phyloP scores from a whole-genome alignment of 2,797 vertebrate species.

The Salarias fasciatus region DNA sequence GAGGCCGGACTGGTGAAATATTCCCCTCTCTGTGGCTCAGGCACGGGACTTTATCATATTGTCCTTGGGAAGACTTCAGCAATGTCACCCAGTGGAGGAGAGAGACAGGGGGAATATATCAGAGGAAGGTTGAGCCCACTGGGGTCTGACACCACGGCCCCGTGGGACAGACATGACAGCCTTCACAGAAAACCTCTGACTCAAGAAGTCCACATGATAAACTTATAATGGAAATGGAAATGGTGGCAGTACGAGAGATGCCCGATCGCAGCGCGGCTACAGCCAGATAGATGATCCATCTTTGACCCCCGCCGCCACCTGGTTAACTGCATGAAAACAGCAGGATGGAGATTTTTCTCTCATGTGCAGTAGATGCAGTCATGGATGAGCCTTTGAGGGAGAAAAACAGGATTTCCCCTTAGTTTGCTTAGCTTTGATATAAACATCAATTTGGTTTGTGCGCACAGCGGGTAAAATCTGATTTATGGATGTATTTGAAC shows the following conservation, averaged over 20 bases:
- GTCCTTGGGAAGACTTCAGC: constrained; percentile 83
- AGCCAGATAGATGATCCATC: constrained; percentile 58
- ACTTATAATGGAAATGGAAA: constrained; percentile 78
- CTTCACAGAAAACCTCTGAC: constrained; percentile 79
- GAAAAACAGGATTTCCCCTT: too few species aligned
- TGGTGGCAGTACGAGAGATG: constrained; percentile 54
- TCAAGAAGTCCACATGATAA: constrained; percentile 77
- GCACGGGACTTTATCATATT: constrained; percentile 88
- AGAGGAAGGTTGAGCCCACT: constrained; percentile 81
- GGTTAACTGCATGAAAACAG: constrained; percentile 66
- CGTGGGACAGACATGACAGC: constrained; percentile 75
- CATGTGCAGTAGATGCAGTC: constrained; percentile 26
- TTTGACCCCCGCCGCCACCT: constrained; percentile 58
- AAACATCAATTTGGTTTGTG: too few species aligned
- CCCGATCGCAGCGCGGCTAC: constrained; percentile 56
- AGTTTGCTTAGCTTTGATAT: too few species aligned
- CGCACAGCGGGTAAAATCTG: too few species aligned
- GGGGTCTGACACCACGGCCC: constrained; percentile 69
- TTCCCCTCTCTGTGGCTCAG: constrained; percentile 79
- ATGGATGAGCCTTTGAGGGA: background rate
- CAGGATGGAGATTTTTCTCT: constrained; percentile 47
- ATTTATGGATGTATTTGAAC: too few species aligned
- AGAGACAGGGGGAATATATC: constrained; percentile 84
- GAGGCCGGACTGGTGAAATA: constrained; percentile 80
- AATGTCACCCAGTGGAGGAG: constrained; percentile 85